Percentiles rank a stretch among this genome's conserved stretches.
Conservation (phyloP, 2,113 vertebrate species). For the Rhizomys pruinosus region DNA sequence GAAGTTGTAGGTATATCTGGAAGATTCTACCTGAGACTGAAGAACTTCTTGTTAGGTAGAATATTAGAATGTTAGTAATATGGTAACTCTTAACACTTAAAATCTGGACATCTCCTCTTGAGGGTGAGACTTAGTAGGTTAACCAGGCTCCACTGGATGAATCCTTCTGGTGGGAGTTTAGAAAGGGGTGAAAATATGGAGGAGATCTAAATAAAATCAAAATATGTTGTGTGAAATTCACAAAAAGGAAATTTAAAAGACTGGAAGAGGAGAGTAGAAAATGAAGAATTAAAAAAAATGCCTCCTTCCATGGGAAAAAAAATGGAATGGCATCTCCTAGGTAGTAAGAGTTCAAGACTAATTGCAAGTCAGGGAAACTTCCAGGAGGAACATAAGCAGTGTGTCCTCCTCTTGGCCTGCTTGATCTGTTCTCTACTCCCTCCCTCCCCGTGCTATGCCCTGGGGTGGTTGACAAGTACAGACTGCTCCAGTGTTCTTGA, state of each 20-base stretch:
- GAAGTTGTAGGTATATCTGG: too few relatives aligned
- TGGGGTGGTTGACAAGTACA: neutral
- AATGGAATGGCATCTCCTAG: neutral
- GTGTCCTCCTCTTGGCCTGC: neutral
- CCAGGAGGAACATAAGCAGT: neutral
- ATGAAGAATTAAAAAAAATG: neutral
- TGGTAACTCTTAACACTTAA: conserved; percentile 3
- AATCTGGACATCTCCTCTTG: too few relatives aligned
- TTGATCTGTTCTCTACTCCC: neutral
- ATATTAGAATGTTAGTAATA: neutral
- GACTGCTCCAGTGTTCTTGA: neutral
- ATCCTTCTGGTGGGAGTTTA: neutral
- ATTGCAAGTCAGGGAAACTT: fast-evolving
- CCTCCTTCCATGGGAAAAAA: neutral
- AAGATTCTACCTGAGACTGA: neutral
- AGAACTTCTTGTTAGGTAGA: neutral
- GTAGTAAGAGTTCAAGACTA: neutral
- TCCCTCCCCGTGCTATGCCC: neutral
- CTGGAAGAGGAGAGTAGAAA: neutral
- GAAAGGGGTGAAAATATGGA: too few relatives aligned
- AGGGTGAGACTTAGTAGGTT: too few relatives aligned
- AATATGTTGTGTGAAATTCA: too few relatives aligned
- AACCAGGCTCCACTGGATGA: too few relatives aligned
- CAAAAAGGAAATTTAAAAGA: too few relatives aligned
- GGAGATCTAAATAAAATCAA: too few relatives aligned